A percentile compares a stretch with the other conserved stretches of the same genome.
phyloP scores from a whole-genome alignment of 1,140 invertebrate species.

The Capitella teleta region DNA sequence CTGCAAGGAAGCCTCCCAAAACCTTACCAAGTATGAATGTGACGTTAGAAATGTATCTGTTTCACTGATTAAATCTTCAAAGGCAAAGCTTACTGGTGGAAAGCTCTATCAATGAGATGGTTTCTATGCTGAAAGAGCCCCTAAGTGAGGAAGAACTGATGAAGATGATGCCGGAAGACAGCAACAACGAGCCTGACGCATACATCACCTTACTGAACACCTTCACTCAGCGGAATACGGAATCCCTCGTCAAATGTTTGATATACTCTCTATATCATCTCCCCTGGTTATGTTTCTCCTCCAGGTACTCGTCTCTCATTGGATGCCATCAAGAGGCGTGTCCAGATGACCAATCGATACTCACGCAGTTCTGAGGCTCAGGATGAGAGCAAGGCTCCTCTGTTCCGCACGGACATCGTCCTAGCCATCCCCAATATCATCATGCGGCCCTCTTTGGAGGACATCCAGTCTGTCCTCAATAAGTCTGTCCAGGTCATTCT shows the following conservation, averaged over 20 bases:
- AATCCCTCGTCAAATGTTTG: conserved; percentile 43
- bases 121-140: conserved; percentile 54
- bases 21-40: conserved; percentile 18
- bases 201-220: conserved; percentile 36
- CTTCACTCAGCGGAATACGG: conserved; percentile 41
- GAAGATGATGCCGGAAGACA: conserved; percentile 25
- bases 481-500: conserved; percentile 43
- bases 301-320: conserved; percentile 36
- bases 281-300: neutral
- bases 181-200: conserved; percentile 35
- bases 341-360: conserved; percentile 37
- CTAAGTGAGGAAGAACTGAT: conserved; percentile 21
- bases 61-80: conserved; percentile 8
- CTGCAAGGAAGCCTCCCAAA: conserved; percentile 25
- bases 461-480: conserved; percentile 78
- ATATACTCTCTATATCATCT: neutral
- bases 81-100: conserved; percentile 78
- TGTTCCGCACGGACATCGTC: conserved; percentile 22
- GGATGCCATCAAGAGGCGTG: conserved; percentile 38
- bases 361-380: conserved; percentile 22
- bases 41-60: conserved; percentile 2
- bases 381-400: conserved; percentile 28
- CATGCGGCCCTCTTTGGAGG: conserved; percentile 75
- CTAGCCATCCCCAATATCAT: conserved; percentile 69
- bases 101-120: conserved; percentile 78